These are phyloP conservation scores for Actinia equina DNA, from an alignment of 64 coral and sea anemone species.

Conservation along the genomic window DNA sequence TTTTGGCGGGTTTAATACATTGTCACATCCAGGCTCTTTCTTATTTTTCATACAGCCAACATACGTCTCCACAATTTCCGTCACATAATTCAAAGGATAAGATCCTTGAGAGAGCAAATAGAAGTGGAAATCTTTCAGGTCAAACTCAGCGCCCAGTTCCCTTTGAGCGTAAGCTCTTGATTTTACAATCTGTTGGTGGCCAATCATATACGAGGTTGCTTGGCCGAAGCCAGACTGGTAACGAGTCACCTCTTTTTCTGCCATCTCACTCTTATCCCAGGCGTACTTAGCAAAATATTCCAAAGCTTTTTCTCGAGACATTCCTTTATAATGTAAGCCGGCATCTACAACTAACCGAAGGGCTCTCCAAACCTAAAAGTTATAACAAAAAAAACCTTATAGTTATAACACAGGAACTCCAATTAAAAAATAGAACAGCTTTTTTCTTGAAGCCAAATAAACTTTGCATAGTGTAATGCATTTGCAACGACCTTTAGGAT, in stretches of 20 bases:
- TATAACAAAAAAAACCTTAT: no score
- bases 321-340: constrained; percentile 77
- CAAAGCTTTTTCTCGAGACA: constrained; percentile 68
- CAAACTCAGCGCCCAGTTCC: constrained; percentile 4
- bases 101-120: constrained; percentile 37
- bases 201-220: constrained; percentile 48
- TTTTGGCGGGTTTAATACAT: constrained; percentile 19
- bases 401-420: no score
- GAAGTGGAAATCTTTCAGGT: constrained; percentile 40
- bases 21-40: constrained; percentile 4
- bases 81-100: constrained; percentile 24
- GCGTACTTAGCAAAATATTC: constrained; percentile 60
- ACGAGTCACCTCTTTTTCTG: constrained; percentile 43
- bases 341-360: constrained; percentile 81
- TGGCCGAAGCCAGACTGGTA: constrained; percentile 47
- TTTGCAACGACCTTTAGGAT: no score
- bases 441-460: no score
- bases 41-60: constrained; percentile 6
- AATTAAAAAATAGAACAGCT: neutral
- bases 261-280: constrained; percentile 53
- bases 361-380: constrained; percentile 35
- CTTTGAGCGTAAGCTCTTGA: neutral
- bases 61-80: constrained; percentile 19
- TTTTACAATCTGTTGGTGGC: constrained; percentile 25
- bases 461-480: no score